Evolutionary conservation across 2,113 vertebrate species (phyloP), one percentile per base, ranked within the genome.

Genomic region (Phasianus colchicus): DNA sequence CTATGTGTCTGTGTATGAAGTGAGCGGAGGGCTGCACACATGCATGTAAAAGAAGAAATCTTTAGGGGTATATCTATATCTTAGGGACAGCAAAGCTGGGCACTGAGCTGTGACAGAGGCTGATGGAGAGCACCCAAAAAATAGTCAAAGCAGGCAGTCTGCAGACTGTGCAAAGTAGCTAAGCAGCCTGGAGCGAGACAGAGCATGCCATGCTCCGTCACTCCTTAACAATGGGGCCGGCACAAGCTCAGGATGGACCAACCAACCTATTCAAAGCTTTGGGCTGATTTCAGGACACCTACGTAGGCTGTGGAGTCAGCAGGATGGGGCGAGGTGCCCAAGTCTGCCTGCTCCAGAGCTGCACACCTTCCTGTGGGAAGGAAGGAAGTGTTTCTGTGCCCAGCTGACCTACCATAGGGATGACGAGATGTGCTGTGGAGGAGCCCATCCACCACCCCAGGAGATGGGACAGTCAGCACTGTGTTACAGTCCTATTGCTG

Each of bases 201-300:
- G 80, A 94, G 76, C 96, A 93, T 65, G 93, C 57, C n/a, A 12
- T 30, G 61, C 50, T 92, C 92, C 86, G 34, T 86, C 76, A 89
- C 48, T 88, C 45, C 34, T 86, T 91, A 94, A 71, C 34, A 88
- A 92, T 40, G 43, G 73, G 78, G 61, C 70, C 88, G 69, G 79
- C 60, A 57, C 16, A 73, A 27, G n/a, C 67, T 21, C 38, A 73
- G n/a, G 27, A 66, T 86, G 65, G 88, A 83, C 88, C 34, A 52
- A 81, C 47, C 19, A 60, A 81, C 43, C 14, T 81, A 74, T 90
- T 91, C 86, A 83, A 90, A 81, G 17, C 2, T 78, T 83, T 95
- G 69, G 73, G 73, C 79, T 81, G 67, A 93, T 92, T 93, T 96
- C 92, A 88, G 79, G 69, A 90, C 80, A 92, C 65, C 50, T 94